Evolutionary conservation across 2,888 invertebrate genomes (phyloP), one percentile per base, ranked within the genome.

Genomic region (Operophtera brumata): DNA sequence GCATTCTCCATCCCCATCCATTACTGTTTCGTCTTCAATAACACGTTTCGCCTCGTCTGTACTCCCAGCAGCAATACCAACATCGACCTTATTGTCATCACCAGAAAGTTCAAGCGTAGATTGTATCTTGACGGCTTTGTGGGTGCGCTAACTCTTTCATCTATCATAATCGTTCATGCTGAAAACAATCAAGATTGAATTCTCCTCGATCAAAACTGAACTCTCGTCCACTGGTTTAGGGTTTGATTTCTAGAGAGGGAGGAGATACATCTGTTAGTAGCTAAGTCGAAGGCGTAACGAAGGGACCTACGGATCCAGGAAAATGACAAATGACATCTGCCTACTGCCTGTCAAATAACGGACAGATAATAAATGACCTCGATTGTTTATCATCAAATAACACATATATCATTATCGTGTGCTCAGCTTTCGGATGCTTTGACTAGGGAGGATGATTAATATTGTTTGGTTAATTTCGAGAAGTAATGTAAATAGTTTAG

Each of bases 271-370:
- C 86, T 83, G 82, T 82, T 83, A 79, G 85, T 80, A 84, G 85
- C 82, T 86, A 88, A 84, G 85, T 84, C 82, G 89, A 90, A 88
- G 78, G 82, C 87, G 89, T 89, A 88, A 89, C 87, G 86, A 87
- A 90, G 88, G 89, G 90, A 87, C 89, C 86, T 78, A 80, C 83
- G 91, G 91, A 85, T 86, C 86, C 84, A 89, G 84, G 82, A 88
- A 88, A 89, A 92, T 92, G 92, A 92, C 92, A 92, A 92, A 92
- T 91, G 92, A 92, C 92, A 92, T 91, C 92, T 92, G 92, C 91
- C 92, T 91, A 89, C 89, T 91, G 91, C 92, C 91, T 92, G 92
- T 92, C 92, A 91, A 92, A 92, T 92, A 92, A 91, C 91, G 89
- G 90, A 89, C 91, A 91, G 90, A 92, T 92, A 92, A 92, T 92